Conservation (phyloP, 2,888 invertebrate species). For the Drosophila niveifrons region DNA sequence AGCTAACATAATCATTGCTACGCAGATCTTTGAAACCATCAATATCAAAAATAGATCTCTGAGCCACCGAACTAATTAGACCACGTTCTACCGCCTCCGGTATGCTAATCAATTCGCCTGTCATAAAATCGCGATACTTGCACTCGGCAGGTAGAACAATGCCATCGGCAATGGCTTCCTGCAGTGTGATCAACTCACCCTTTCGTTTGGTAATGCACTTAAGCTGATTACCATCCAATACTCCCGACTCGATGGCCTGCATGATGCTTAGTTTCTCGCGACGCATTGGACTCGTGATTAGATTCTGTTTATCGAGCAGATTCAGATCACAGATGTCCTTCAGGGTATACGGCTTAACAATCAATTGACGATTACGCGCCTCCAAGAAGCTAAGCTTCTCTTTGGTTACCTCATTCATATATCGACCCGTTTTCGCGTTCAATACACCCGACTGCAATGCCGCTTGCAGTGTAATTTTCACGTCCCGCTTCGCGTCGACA, state of each 20-base stretch:
- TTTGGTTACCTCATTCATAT: constrained; percentile 90
- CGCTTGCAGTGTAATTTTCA: constrained; percentile 92
- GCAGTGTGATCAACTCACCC: constrained; percentile 92
- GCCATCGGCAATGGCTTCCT: constrained; percentile 93
- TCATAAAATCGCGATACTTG: constrained; percentile 91
- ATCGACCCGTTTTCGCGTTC: constrained; percentile 93
- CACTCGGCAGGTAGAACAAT: constrained; percentile 91
- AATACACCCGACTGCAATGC: constrained; percentile 92
- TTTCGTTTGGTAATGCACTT: constrained; percentile 94
- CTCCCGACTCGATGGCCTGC: constrained; percentile 94
- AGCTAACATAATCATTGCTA: constrained; percentile 92
- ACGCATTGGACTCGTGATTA: constrained; percentile 93
- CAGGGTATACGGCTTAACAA: constrained; percentile 96
- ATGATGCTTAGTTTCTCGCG: constrained; percentile 91
- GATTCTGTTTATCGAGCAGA: constrained; percentile 89
- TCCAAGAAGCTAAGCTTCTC: constrained; percentile 92
- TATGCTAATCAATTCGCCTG: constrained; percentile 90
- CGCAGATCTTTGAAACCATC: constrained; percentile 95
- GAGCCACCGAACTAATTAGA: constrained; percentile 93
- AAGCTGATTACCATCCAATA: constrained; percentile 93
- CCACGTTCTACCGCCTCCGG: constrained; percentile 96
- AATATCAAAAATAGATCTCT: constrained; percentile 96
- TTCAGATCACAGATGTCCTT: constrained; percentile 94
- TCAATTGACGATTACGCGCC: constrained; percentile 92
- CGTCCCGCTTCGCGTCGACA: constrained; percentile 92